Base-by-base conservation (phyloP, 1,140 invertebrate species). In the Stratiolaelaps scimitus region DNA sequence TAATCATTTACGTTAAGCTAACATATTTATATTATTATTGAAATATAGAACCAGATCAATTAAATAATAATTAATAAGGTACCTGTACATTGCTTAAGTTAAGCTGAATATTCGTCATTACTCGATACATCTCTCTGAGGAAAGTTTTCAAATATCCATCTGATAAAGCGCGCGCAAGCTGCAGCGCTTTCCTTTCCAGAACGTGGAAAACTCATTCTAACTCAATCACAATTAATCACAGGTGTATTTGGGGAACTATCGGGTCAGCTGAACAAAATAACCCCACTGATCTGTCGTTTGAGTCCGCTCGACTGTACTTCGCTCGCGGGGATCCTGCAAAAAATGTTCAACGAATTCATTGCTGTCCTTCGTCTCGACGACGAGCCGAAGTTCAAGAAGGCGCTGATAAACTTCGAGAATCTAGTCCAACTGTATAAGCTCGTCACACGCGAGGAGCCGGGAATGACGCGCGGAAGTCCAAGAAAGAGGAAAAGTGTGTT, bases 331-430 rank as follows among this genome's bases (percentile, higher is more conserved):
- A 60, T 60, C 17, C n/a, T 60, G 2, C 53, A 60, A 34, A 60
- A 60, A 26, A 17, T 60, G 53, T 60, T 60, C 23, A 26, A 60
- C 23, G 53, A 60, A 60, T 19, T 60, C 13, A 34, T 60, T 15
- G 53, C 26, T 34, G 20, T 26, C 4, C 26, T 34, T 17, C 15
- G 2, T 10, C 53, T 34, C 34, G 34, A 60, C 53, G 53, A 60
- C 26, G 53, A 26, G 53, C 53, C 53, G 13, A 26, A 34, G 26
- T 5, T 60, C n/a, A 60, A 60, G 10, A 60, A 26, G 53, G 34
- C 26, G 15, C 23, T 60, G 15, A 26, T 60, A 1, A 60, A 15
- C n/a, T 60, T 60, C 23, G 53, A 60, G 20, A 60, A 60, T 26
- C 23, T 60, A 15, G 53, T 60, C 15, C 53, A 60, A 34, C 17